Evolutionary conservation across 2,888 invertebrate species (phyloP).

Genomic region (Dasysyrphus tricinctus): DNA sequence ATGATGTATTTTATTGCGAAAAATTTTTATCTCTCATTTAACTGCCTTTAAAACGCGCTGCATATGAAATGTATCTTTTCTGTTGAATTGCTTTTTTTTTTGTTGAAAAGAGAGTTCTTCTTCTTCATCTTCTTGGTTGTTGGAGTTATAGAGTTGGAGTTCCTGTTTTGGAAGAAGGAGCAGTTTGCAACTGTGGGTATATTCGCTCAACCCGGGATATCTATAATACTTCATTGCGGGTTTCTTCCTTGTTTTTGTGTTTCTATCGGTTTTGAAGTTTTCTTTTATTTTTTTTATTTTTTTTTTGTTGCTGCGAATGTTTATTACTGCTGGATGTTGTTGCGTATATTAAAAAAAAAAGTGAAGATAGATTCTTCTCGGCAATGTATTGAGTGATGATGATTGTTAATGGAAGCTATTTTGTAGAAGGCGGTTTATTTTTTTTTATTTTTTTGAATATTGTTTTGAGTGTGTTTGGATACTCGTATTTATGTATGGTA

Average conservation of each 20-base stretch:
- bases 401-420: slow-evolving; percentile 63
- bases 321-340: slow-evolving; percentile 35
- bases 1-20: slow-evolving; percentile 78
- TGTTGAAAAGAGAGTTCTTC: slow-evolving; percentile 24
- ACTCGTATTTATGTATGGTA: neutral
- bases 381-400: slow-evolving; percentile 62
- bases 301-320: slow-evolving; percentile 29
- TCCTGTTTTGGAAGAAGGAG: slow-evolving; percentile 60
- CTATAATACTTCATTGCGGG: slow-evolving; percentile 20
- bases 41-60: slow-evolving; percentile 77
- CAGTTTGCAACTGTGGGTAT: slow-evolving; percentile 42
- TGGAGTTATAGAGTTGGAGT: slow-evolving; percentile 29
- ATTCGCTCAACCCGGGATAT: slow-evolving; percentile 13
- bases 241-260: slow-evolving; percentile 23
- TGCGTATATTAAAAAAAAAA: slow-evolving; percentile 24
- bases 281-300: slow-evolving; percentile 10
- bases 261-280: slow-evolving; percentile 49
- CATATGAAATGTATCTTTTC: slow-evolving; percentile 75
- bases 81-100: slow-evolving; percentile 2
- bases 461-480: slow-evolving; percentile 4
- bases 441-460: neutral
- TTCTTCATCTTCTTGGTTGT: slow-evolving; percentile 6
- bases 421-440: slow-evolving; percentile 22
- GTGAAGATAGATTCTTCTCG: slow-evolving; percentile 53
- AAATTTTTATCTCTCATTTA: slow-evolving; percentile 78